Conservation (phyloP, 92 coral and sea anemone genomes). For the Metridium senile region DNA sequence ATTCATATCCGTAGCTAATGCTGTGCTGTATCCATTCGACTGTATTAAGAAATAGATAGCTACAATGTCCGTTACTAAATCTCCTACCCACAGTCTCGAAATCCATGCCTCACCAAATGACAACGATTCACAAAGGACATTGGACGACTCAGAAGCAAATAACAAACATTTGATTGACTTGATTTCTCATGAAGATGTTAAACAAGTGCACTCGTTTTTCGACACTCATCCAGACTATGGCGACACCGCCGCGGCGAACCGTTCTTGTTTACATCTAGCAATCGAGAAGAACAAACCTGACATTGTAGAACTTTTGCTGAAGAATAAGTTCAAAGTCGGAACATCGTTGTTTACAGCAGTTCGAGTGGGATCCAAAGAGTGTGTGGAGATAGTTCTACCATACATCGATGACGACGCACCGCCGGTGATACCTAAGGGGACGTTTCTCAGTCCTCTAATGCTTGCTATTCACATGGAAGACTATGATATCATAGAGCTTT, state of each 20-base stretch:
- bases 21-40: no score
- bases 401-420: constrained; percentile 46
- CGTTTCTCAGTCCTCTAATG: constrained; percentile 55
- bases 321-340: constrained; percentile 48
- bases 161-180: no score
- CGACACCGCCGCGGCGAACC: no score
- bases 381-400: constrained; percentile 43
- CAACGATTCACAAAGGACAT: no score
- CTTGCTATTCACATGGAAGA: constrained; percentile 49
- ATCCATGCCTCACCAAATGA: no score
- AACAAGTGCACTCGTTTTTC: constrained; percentile 27
- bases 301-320: constrained; percentile 57
- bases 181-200: constrained; percentile 26
- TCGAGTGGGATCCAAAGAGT: constrained; percentile 58
- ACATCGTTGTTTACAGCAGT: constrained; percentile 62
- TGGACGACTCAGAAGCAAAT: neutral
- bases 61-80: no score
- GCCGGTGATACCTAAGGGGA: constrained; percentile 24
- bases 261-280: constrained; percentile 62
- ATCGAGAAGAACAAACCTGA: constrained; percentile 51
- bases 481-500: constrained; percentile 43
- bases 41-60: no score
- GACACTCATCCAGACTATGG: constrained; percentile 6
- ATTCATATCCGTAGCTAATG: no score
- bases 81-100: no score